Percentiles rank a stretch among this genome's conserved stretches.
phyloP scores from a whole-genome alignment of 2,888 invertebrate species.

The Cheilosia pagana region DNA sequence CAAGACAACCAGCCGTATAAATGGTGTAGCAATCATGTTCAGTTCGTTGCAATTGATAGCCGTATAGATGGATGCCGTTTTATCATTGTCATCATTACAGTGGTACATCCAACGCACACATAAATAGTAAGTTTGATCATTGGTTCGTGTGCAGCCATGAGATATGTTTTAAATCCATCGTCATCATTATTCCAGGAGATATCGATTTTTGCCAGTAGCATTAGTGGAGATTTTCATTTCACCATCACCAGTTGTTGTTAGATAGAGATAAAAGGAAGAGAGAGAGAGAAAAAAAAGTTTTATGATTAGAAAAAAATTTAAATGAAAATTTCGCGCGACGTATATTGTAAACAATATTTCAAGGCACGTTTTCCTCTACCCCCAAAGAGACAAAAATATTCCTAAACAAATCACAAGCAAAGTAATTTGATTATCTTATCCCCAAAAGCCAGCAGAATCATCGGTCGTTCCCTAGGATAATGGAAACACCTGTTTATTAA shows the following conservation, averaged over 20 bases:
- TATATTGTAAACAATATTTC: conserved; percentile 17
- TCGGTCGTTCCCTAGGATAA: conserved; percentile 48
- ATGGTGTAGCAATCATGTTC: not conserved
- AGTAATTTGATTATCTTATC: conserved; percentile 61
- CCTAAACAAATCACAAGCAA: conserved; percentile 25
- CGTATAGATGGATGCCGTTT: conserved; percentile 32
- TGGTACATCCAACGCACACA: conserved; percentile 4
- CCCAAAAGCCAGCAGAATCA: conserved; percentile 30
- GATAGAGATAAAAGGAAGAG: conserved; percentile 55
- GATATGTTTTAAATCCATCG: conserved; percentile 41
- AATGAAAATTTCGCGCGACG: not conserved
- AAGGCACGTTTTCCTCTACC: conserved; percentile 35
- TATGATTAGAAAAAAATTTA: conserved; percentile 46
- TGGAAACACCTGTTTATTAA: conserved; percentile 71
- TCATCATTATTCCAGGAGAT: not conserved
- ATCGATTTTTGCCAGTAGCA: conserved; percentile 26
- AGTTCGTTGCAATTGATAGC: conserved; percentile 32
- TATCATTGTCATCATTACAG: conserved; percentile 41
- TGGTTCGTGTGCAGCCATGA: conserved; percentile 29
- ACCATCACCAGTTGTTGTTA: conserved; percentile 40
- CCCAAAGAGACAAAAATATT: conserved; percentile 22
- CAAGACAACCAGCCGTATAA: not conserved
- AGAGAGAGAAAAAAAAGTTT: conserved; percentile 32
- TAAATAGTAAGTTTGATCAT: conserved; percentile 32
- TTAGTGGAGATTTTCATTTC: conserved; percentile 7